Evolutionary conservation across 2,113 vertebrate genomes (phyloP).

Genomic region (Lampris incognitus): DNA sequence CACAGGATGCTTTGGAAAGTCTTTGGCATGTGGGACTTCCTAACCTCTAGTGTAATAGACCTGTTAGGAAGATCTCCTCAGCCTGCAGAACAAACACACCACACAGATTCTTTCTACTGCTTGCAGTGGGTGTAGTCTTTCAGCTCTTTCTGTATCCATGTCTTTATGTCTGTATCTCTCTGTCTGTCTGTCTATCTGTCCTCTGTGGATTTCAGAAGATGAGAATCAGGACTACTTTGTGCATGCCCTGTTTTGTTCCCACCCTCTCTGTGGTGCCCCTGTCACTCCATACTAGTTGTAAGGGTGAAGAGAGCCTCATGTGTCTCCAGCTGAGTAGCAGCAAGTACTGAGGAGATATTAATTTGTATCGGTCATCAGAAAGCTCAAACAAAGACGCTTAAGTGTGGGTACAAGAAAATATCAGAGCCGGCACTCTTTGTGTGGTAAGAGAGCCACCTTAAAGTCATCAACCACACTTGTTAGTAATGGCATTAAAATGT

Average conservation of each 20-base stretch:
- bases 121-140: slow-evolving; percentile 54
- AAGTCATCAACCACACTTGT: background rate
- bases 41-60: slow-evolving; percentile 29
- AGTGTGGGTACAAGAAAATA: background rate
- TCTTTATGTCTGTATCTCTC: slow-evolving; percentile 11
- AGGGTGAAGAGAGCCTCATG: slow-evolving; percentile 21
- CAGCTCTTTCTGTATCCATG: slow-evolving; percentile 39
- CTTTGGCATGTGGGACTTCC: slow-evolving; percentile 14
- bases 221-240: slow-evolving; percentile 51
- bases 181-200: background rate
- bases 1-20: background rate
- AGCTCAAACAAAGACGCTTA: background rate
- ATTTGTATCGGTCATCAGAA: slow-evolving; percentile 23
- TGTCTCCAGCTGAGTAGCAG: background rate
- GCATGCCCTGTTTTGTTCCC: slow-evolving; percentile 60
- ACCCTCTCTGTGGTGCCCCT: slow-evolving; percentile 60
- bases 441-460: slow-evolving; percentile 9
- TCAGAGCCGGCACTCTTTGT: background rate
- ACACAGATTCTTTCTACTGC: slow-evolving; percentile 35
- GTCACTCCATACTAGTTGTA: slow-evolving; percentile 55
- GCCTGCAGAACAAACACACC: slow-evolving; percentile 1
- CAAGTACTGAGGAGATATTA: slow-evolving; percentile 31
- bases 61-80: slow-evolving; percentile 34
- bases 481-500: slow-evolving; percentile 4
- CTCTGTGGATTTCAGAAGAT: background rate